Conservation (phyloP, 1,140 invertebrate genomes). For the Drosophila pachea region DNA sequence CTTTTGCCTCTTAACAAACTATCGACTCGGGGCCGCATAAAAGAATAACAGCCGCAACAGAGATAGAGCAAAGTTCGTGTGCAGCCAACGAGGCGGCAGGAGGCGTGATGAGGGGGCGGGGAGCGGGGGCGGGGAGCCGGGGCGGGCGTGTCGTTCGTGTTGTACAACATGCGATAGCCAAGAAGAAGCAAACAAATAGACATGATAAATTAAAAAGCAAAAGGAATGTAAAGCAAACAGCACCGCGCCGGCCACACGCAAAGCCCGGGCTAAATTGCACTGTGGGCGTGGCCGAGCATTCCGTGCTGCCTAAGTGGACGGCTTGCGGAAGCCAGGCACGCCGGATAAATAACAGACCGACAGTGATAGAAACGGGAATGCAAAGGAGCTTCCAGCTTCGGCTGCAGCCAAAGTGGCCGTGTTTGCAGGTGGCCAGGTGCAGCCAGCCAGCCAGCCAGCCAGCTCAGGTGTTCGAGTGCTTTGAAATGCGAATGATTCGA, state of each 20-base stretch:
- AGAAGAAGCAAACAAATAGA: constrained; percentile 73
- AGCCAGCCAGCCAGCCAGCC: too few species aligned
- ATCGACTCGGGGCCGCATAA: constrained; percentile 49
- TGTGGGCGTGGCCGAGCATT: constrained; percentile 44
- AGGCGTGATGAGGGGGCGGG: not conserved
- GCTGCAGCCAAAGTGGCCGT: constrained; percentile 15
- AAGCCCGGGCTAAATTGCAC: constrained; percentile 59
- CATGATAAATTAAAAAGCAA: constrained; percentile 75
- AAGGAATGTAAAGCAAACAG: constrained; percentile 59
- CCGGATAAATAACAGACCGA: constrained; percentile 75
- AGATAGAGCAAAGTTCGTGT: constrained; percentile 45
- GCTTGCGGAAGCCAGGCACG: constrained; percentile 32
- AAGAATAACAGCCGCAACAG: constrained; percentile 25
- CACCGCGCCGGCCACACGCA: constrained; percentile 46
- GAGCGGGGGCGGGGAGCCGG: not conserved
- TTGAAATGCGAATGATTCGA: constrained; percentile 56
- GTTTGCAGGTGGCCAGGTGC: not conserved
- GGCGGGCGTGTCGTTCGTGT: constrained; percentile 21
- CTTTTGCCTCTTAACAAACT: constrained; percentile 18
- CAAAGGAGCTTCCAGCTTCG: not conserved
- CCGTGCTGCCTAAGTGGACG: constrained; percentile 57
- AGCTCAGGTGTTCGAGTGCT: constrained; percentile 53
- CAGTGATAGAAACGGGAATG: constrained; percentile 57
- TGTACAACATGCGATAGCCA: constrained; percentile 56
- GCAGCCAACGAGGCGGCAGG: constrained; percentile 8